Base-by-base conservation (phyloP, 1,140 invertebrate genomes). In the Ylistrum balloti region DNA sequence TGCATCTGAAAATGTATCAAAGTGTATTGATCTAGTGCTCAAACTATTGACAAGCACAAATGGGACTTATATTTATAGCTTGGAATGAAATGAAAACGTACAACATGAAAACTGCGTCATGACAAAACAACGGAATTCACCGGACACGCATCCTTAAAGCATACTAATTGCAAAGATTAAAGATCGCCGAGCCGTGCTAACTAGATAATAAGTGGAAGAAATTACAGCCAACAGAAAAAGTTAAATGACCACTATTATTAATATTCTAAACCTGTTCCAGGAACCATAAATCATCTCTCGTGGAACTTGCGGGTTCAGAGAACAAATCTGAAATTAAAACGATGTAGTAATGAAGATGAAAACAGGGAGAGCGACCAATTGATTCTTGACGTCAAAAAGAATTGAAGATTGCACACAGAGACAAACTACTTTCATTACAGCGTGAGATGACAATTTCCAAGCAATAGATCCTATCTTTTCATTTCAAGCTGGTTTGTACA, bases 181-280 rank as follows among this genome's bases (percentile, higher is more conserved):
- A 74, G 56, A 74, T 74, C n/a, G 56, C 56, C n/a, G 22, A 74
- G 56, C 56, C 56, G 56, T 74, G 56, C 56, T 74, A 74, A 74
- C 56, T 74, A 74, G 56, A 74, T 74, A 74, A 74, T 74, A 74
- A 74, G 56, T 74, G 56, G 56, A 74, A 74, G 56, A 28, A 74
- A 74, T 74, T 28, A 74, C 56, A 74, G 56, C 5, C 56, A 74
- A n/a, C 56, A 74, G 56, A 11, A 28, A 17, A 74, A 74, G 20
- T 74, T 74, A 74, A 74, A 74, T 74, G 56, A 74, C 56, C 17
- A 28, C 56, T 28, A 74, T 74, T 74, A 74, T 74, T 74, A 74
- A 74, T 74, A 74, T 74, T 74, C 56, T n/a, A 74, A 74, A 74
- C 22, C 56, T 74, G 56, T n/a, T 74, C 28, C 56, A 74, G 56